phyloP scores from a whole-genome alignment of 2,113 vertebrate genomes.

The Empidonax traillii region DNA sequence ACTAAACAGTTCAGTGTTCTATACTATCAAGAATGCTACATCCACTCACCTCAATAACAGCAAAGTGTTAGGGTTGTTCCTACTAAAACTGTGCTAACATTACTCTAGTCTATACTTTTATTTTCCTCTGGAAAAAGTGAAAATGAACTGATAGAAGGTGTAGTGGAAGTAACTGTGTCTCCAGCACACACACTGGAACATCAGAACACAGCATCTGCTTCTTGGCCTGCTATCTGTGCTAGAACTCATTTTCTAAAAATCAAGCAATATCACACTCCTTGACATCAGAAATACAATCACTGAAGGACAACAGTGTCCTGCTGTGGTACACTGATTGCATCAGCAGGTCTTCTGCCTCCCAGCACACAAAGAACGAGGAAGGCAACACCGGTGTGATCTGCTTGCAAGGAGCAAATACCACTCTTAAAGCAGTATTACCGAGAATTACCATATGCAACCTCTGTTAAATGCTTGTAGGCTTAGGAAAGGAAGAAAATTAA shows the following conservation, averaged over 20 bases:
- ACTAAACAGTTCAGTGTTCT: neutral
- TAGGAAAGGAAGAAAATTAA: constrained; percentile 2
- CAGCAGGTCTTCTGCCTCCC: neutral
- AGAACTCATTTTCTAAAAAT: neutral
- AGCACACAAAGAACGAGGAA: neutral
- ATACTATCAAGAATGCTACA: neutral
- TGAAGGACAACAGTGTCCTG: neutral
- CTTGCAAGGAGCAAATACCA: neutral
- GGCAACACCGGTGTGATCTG: neutral
- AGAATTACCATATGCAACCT: neutral
- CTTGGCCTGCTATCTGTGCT: neutral
- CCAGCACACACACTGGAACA: neutral
- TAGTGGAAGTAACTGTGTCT: neutral
- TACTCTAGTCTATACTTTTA: neutral
- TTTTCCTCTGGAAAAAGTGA: neutral
- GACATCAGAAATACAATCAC: neutral
- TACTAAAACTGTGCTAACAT: neutral
- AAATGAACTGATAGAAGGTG: neutral
- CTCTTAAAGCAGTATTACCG: neutral
- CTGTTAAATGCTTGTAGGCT: neutral
- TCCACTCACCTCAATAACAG: neutral
- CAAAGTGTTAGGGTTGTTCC: neutral
- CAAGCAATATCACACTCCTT: neutral
- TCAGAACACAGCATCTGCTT: neutral
- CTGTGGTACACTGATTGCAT: neutral